phyloP scores from a whole-genome alignment of 2,113 vertebrate species.

The Pandion haliaetus region DNA sequence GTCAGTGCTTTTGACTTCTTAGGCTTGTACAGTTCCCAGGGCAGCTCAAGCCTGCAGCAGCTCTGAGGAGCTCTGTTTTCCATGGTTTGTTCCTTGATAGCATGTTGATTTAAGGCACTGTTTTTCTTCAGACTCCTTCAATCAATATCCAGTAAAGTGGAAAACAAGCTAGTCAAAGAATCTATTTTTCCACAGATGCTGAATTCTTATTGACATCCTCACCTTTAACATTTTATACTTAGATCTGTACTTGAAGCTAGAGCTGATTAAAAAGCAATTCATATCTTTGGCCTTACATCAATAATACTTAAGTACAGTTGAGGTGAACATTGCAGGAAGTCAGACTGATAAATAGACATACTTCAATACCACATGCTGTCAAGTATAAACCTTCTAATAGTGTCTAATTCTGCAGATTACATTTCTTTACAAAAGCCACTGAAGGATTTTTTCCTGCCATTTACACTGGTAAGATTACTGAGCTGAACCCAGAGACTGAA shows the following conservation, averaged over 20 bases:
- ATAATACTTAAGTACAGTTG: neutral
- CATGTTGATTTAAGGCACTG: conserved; percentile 25
- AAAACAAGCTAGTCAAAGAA: neutral
- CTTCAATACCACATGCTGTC: neutral
- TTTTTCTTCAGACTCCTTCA: neutral
- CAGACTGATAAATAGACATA: neutral
- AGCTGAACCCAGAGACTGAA: neutral
- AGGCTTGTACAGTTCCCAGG: neutral
- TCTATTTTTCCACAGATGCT: neutral
- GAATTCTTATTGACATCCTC: neutral
- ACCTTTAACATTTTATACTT: neutral
- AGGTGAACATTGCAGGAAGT: neutral
- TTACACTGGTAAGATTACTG: neutral
- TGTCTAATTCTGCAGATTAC: neutral
- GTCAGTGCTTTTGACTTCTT: conserved; percentile 34
- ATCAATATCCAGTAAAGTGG: neutral
- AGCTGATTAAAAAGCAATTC: neutral
- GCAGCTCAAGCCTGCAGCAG: neutral
- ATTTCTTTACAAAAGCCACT: neutral
- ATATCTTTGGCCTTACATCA: neutral
- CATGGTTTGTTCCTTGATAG: neutral
- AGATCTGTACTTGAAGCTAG: neutral
- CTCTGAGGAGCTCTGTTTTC: conserved; percentile 24
- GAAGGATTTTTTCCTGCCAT: neutral
- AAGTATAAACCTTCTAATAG: neutral